Conservation (phyloP, 2,797 vertebrate genomes). For the Enteromius radiatus region DNA sequence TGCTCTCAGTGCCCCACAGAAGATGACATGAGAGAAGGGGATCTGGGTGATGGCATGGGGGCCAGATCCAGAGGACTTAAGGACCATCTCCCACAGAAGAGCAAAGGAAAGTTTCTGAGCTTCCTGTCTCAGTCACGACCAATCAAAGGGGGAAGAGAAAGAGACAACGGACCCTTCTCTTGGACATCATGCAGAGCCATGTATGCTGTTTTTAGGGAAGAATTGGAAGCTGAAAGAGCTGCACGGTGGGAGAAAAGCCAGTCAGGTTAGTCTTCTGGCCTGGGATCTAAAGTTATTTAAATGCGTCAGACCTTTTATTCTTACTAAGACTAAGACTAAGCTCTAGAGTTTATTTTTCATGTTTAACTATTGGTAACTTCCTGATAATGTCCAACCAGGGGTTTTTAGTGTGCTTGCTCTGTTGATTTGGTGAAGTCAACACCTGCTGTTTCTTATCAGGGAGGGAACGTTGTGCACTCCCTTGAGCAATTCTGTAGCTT, state of each 20-base stretch:
- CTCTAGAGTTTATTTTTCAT: background rate
- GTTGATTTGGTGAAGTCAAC: constrained; percentile 50
- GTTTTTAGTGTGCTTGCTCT: constrained; percentile 28
- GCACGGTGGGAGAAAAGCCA: constrained; percentile 48
- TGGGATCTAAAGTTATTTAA: background rate
- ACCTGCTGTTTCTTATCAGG: constrained; percentile 43
- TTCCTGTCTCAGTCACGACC: constrained; percentile 26
- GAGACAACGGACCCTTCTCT: constrained; percentile 47
- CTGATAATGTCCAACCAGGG: constrained; percentile 17
- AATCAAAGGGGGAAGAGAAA: constrained; percentile 35
- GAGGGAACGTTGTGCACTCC: constrained; percentile 22
- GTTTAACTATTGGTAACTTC: background rate
- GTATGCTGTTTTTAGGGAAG: constrained; percentile 53
- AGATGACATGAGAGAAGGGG: constrained; percentile 87
- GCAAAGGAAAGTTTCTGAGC: constrained; percentile 41
- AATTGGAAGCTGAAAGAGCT: constrained; percentile 51
- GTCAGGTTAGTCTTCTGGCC: constrained; percentile 50
- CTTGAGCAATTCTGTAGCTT: constrained; percentile 21
- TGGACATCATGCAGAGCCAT: constrained; percentile 64
- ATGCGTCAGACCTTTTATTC: constrained; percentile 26
- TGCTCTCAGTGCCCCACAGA: constrained; percentile 67
- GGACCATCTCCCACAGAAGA: constrained; percentile 51
- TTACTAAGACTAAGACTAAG: background rate
- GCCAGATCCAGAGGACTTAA: constrained; percentile 70
- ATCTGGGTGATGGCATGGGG: constrained; percentile 85